These are phyloP conservation scores for Drosophila oshimai DNA, from an alignment of 1,140 invertebrate genomes.

Conservation along the genomic window DNA sequence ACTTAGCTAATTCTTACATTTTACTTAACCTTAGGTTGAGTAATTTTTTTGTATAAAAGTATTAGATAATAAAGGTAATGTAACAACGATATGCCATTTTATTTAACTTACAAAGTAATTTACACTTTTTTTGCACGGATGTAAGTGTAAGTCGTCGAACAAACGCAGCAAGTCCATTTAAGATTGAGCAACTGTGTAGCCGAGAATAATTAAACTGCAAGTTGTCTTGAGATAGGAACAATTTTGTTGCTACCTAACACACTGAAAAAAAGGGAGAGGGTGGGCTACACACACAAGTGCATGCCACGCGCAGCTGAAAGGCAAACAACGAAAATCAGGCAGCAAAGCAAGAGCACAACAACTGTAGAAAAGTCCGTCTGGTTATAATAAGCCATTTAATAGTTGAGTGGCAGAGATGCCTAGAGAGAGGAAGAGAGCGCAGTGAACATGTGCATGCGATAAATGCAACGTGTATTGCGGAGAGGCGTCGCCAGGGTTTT, in stretches of 20 bases:
- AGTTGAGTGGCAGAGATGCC: conserved; percentile 28
- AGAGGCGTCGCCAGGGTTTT: conserved; percentile 62
- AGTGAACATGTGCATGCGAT: conserved; percentile 67
- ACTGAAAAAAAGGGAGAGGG: not conserved
- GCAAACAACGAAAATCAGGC: conserved; percentile 50
- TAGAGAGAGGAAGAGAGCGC: conserved; percentile 5
- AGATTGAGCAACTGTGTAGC: conserved; percentile 41
- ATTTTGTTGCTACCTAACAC: conserved; percentile 4
- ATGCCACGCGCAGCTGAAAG: conserved; percentile 68
- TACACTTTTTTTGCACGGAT: no score
- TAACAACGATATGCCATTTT: no score
- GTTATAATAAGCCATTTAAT: conserved; percentile 55
- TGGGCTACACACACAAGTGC: conserved; percentile 26
- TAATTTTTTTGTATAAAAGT: no score
- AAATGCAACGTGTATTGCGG: conserved; percentile 67
- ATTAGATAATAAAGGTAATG: no score
- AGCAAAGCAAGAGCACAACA: conserved; percentile 18
- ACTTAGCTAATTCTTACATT: no score
- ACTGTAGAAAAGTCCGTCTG: conserved; percentile 9
- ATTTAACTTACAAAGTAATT: no score
- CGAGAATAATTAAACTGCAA: conserved; percentile 47
- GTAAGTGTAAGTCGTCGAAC: not conserved
- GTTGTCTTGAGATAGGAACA: conserved; percentile 56
- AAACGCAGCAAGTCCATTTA: no score
- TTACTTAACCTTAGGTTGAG: no score